These are phyloP conservation scores for Sipha maydis DNA, from an alignment of 2,888 invertebrate genomes.

Conservation along the genomic window DNA sequence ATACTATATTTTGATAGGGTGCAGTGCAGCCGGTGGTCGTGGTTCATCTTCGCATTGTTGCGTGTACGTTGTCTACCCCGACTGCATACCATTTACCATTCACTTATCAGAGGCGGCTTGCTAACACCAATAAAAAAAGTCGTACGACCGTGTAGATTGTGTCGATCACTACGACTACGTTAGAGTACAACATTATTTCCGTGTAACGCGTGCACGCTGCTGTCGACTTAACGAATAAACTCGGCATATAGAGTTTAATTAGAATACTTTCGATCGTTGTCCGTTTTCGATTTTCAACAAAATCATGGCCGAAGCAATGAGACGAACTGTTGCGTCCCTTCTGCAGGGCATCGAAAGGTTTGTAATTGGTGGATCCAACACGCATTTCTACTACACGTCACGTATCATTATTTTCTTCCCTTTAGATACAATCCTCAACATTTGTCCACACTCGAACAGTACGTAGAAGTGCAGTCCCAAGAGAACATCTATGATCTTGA, in stretches of 20 bases:
- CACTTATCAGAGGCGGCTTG: neutral
- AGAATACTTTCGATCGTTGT: neutral
- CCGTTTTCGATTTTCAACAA: neutral
- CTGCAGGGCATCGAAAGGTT: constrained; percentile 93
- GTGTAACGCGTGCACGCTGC: neutral
- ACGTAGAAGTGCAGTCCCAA: constrained; percentile 90
- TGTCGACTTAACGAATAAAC: neutral
- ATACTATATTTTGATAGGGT: neutral
- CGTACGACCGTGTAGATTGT: neutral
- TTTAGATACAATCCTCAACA: constrained; percentile 95
- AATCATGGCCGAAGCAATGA: constrained; percentile 83
- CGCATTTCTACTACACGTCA: constrained; percentile 30
- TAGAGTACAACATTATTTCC: neutral
- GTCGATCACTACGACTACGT: neutral
- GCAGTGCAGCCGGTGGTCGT: neutral
- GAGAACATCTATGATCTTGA: constrained; percentile 97
- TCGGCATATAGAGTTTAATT: too few relatives aligned
- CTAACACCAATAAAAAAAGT: neutral
- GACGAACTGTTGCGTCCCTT: constrained; percentile 86
- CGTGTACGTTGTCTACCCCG: neutral
- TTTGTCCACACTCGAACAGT: constrained; percentile 86
- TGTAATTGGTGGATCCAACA: neutral
- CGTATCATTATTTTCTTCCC: constrained; percentile 65
- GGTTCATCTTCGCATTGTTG: too few relatives aligned
- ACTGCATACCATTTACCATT: neutral